Conservation (phyloP, 2,797 vertebrate species). For the Emydoidea blandingii region DNA sequence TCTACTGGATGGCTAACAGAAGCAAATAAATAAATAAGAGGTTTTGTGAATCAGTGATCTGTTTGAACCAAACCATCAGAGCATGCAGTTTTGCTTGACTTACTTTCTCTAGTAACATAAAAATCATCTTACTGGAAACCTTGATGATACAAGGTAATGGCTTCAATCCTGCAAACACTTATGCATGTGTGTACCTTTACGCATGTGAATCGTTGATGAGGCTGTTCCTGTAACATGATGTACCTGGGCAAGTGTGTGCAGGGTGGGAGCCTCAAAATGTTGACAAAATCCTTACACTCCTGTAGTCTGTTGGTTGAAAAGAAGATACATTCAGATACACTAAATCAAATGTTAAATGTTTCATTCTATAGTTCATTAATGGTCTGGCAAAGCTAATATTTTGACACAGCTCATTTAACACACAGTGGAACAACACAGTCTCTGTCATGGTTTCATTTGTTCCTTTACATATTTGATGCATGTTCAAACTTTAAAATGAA, state of each 20-base stretch:
- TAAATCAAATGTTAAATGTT: background rate
- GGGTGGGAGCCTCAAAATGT: background rate
- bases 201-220: slow-evolving; percentile 28
- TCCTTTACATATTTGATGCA: background rate
- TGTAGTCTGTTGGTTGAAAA: slow-evolving; percentile 10
- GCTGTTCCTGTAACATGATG: slow-evolving; percentile 10
- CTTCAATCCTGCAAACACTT: slow-evolving; percentile 47
- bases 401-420: fast-evolving
- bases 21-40: slow-evolving; percentile 59
- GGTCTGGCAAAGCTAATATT: background rate
- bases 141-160: background rate
- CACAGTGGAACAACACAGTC: background rate
- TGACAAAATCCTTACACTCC: slow-evolving; percentile 10
- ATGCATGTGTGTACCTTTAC: background rate
- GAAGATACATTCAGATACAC: background rate
- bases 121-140: slow-evolving; percentile 28
- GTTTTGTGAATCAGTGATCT: slow-evolving; percentile 29
- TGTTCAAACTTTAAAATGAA: background rate
- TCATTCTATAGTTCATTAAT: background rate
- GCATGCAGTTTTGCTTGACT: background rate
- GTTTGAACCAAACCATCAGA: slow-evolving; percentile 40
- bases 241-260: background rate
- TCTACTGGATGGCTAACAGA: slow-evolving; percentile 12
- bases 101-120: slow-evolving; percentile 27
- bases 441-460: background rate